Conservation (phyloP, 2,888 invertebrate species). For the Tinea pellionella region DNA sequence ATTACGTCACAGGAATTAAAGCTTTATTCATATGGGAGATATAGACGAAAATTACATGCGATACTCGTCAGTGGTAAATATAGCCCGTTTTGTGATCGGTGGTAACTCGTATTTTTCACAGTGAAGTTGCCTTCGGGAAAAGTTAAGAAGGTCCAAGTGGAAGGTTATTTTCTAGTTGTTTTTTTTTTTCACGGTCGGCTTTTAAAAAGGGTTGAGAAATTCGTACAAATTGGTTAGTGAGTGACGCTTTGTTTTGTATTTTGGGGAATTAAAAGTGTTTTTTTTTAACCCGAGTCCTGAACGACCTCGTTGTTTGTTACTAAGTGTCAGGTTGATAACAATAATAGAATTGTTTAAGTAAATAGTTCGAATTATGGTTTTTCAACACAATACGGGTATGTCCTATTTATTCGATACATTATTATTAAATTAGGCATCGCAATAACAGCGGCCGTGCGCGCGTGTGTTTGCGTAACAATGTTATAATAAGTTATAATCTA, state of each 20-base stretch:
- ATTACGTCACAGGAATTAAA: neutral
- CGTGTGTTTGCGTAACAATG: neutral
- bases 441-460: too few species aligned
- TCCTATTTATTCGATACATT: too few species aligned
- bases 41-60: neutral
- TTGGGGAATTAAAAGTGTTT: neutral
- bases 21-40: neutral
- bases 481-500: neutral
- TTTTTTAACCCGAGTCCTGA: neutral
- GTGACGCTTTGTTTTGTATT: slow-evolving; percentile 1
- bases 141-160: slow-evolving; percentile 6
- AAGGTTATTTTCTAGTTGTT: slow-evolving; percentile 8
- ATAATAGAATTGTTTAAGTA: too few species aligned
- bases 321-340: too few species aligned
- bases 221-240: neutral
- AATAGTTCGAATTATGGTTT: too few species aligned
- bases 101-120: slow-evolving; percentile 7
- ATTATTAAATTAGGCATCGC: too few species aligned
- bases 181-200: slow-evolving; percentile 1
- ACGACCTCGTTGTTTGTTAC: too few species aligned
- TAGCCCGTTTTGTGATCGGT: neutral
- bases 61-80: neutral
- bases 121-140: neutral
- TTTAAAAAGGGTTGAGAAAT: slow-evolving; percentile 6
- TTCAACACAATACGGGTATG: too few species aligned